Conservation (phyloP, 92 coral and sea anemone species). For the Bergia sp. region DNA sequence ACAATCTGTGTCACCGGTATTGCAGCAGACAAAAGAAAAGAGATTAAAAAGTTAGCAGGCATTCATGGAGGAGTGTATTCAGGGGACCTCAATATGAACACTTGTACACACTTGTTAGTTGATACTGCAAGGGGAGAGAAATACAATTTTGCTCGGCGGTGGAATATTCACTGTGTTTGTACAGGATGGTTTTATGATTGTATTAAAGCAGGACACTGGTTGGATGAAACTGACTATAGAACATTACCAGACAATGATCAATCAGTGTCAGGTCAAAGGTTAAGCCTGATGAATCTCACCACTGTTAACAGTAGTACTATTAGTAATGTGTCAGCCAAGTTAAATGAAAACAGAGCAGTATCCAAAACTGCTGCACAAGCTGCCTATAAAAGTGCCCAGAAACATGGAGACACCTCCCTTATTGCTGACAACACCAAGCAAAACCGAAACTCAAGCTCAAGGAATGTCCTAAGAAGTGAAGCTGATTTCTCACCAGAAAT, state of each 20-base stretch:
- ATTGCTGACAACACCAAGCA: slow-evolving; percentile 54
- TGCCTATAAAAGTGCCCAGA: slow-evolving; percentile 89
- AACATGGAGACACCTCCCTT: slow-evolving; percentile 74
- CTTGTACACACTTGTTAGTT: slow-evolving; percentile 88
- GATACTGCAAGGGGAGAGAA: slow-evolving; percentile 88
- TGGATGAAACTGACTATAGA: slow-evolving; percentile 72
- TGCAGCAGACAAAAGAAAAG: slow-evolving; percentile 71
- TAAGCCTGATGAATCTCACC: slow-evolving; percentile 51
- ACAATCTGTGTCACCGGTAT: slow-evolving; percentile 92
- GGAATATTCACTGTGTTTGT: slow-evolving; percentile 91
- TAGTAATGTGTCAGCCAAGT: slow-evolving; percentile 43
- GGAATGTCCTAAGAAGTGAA: slow-evolving; percentile 10
- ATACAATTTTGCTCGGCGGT: slow-evolving; percentile 83
- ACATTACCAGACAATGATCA: slow-evolving; percentile 69
- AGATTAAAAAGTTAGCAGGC: slow-evolving; percentile 62
- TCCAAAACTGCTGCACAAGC: slow-evolving; percentile 88
- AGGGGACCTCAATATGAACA: slow-evolving; percentile 83
- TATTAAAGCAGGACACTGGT: slow-evolving; percentile 81
- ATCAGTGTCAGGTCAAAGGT: slow-evolving; percentile 61
- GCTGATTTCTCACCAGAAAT: slow-evolving; percentile 43
- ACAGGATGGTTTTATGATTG: slow-evolving; percentile 94
- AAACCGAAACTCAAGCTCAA: slow-evolving; percentile 27
- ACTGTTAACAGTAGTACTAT: slow-evolving; percentile 55
- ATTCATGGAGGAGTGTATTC: slow-evolving; percentile 86
- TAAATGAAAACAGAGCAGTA: slow-evolving; percentile 34